Conservation (phyloP, 2,113 vertebrate genomes). For the Pelusios castaneus region DNA sequence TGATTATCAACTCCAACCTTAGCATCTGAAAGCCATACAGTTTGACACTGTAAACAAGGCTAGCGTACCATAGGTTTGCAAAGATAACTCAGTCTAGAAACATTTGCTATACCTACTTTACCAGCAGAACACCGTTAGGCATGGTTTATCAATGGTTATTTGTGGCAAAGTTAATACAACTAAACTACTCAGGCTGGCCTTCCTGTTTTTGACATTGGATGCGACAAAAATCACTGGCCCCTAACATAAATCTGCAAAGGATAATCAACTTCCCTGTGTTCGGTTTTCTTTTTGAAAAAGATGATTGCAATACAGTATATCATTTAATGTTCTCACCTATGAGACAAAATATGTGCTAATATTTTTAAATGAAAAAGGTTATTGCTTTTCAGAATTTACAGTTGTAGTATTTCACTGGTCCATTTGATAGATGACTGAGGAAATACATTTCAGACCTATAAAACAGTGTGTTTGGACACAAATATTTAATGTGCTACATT, state of each 20-base stretch:
- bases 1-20: conserved; percentile 19
- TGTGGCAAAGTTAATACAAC: conserved; percentile 54
- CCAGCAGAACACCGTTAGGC: neutral
- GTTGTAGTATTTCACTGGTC: conserved; percentile 5
- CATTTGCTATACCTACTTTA: neutral
- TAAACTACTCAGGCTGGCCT: conserved; percentile 33
- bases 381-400: neutral
- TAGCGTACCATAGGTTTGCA: neutral
- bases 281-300: conserved; percentile 24
- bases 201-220: conserved; percentile 33
- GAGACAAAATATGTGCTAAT: conserved; percentile 19
- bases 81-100: conserved; percentile 17
- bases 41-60: neutral
- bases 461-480: conserved; percentile 47
- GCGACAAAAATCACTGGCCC: conserved; percentile 61
- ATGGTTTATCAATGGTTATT: neutral
- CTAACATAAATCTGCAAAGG: conserved; percentile 21
- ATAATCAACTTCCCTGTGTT: conserved; percentile 26
- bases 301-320: conserved; percentile 9
- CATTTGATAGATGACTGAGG: neutral
- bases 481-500: conserved; percentile 40
- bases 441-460: conserved; percentile 3
- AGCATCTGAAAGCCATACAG: conserved; percentile 41
- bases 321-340: neutral
- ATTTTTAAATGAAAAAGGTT: conserved; percentile 40